Conservation (phyloP, 2,113 vertebrate species). For the Kryptolebias marmoratus region DNA sequence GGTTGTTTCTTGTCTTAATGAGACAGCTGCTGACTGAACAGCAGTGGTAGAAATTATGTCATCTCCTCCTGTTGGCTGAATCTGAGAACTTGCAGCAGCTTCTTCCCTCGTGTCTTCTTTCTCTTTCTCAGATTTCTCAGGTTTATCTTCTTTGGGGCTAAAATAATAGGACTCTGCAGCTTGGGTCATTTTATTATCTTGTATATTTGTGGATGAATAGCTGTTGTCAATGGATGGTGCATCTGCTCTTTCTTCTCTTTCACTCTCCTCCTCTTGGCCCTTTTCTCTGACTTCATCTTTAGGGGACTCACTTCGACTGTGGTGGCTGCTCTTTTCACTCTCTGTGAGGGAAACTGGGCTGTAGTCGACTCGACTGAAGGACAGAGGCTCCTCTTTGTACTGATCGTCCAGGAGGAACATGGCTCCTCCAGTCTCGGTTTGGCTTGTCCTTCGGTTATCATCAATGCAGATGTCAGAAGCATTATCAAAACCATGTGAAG, state of each 20-base stretch:
- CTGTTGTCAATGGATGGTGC: conserved; percentile 85
- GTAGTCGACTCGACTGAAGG: conserved; percentile 70
- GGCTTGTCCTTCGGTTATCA: conserved; percentile 73
- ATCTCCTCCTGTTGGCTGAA: conserved; percentile 21
- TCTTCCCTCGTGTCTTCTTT: conserved; percentile 59
- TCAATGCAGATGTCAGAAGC: conserved; percentile 62
- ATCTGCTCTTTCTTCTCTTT: conserved; percentile 85
- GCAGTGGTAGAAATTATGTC: conserved; percentile 34
- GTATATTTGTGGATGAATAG: conserved; percentile 84
- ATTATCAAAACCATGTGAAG: conserved; percentile 47
- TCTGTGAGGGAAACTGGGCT: conserved; percentile 66
- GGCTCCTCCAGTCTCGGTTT: conserved; percentile 57
- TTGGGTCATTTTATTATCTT: conserved; percentile 81
- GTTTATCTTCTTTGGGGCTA: conserved; percentile 74
- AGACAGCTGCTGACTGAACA: conserved; percentile 14
- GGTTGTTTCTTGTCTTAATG: conserved; percentile 47
- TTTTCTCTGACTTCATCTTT: conserved; percentile 68
- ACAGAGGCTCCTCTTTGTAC: conserved; percentile 74
- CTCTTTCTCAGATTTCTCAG: conserved; percentile 75
- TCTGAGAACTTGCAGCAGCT: conserved; percentile 21
- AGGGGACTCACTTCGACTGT: conserved; percentile 63
- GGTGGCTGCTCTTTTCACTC: conserved; percentile 64
- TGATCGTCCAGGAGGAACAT: conserved; percentile 70
- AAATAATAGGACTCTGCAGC: conserved; percentile 64
- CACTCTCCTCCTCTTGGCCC: conserved; percentile 75